These are phyloP conservation scores for Lepus oiostolus DNA, from an alignment of 2,797 vertebrate species.

Conservation along the genomic window DNA sequence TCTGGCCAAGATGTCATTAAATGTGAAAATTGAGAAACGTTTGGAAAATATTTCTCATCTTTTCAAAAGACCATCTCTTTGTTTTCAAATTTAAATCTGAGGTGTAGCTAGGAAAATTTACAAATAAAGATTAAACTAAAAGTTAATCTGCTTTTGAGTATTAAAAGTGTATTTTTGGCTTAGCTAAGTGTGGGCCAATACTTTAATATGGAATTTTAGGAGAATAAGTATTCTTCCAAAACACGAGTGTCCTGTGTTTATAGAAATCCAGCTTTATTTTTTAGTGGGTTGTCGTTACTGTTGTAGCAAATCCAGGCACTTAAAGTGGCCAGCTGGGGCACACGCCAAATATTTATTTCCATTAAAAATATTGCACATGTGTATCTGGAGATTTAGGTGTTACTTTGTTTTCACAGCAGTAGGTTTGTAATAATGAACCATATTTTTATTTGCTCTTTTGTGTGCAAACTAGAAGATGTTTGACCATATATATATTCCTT, in stretches of 20 bases:
- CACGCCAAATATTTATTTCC: background rate
- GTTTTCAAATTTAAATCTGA: slow-evolving; percentile 41
- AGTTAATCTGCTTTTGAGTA: background rate
- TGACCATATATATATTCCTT: background rate
- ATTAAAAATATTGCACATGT: background rate
- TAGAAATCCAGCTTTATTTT: background rate
- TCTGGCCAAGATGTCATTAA: background rate
- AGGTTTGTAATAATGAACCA: background rate
- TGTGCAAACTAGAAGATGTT: background rate
- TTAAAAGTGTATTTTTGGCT: slow-evolving; percentile 27
- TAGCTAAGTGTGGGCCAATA: background rate
- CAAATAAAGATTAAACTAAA: background rate
- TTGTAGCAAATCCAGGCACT: background rate
- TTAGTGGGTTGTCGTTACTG: background rate
- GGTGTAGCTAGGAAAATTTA: background rate
- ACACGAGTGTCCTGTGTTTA: background rate
- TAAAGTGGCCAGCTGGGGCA: background rate
- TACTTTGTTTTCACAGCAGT: background rate
- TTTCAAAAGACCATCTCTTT: slow-evolving; percentile 43
- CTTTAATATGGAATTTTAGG: slow-evolving; percentile 57
- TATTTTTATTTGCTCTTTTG: background rate
- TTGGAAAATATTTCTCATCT: background rate
- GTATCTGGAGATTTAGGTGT: background rate
- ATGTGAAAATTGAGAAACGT: background rate
- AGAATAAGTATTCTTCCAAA: background rate